Conservation (phyloP, 2,797 vertebrate species). For the Rhynchotus rufescens region DNA sequence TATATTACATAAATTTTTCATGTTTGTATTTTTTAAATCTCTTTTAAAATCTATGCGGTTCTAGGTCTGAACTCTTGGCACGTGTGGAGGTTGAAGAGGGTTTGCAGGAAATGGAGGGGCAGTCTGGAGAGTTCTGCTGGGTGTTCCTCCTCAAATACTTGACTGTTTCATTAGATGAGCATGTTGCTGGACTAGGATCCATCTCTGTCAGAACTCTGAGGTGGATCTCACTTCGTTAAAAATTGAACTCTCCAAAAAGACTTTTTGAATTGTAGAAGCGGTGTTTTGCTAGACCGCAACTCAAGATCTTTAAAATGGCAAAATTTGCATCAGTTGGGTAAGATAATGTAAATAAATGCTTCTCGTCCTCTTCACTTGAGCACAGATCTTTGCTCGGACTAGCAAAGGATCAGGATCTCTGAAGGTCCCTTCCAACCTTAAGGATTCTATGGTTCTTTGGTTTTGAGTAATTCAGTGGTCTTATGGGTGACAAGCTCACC, state of each 20-base stretch:
- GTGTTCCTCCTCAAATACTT: neutral
- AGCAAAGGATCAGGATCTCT: no score
- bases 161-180: neutral
- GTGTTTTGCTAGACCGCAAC: neutral
- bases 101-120: neutral
- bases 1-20: neutral
- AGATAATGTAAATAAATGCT: neutral
- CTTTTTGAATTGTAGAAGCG: neutral
- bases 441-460: neutral
- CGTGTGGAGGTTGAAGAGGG: neutral
- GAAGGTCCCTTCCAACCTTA: no score
- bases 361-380: neutral
- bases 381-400: neutral
- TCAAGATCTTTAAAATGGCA: neutral
- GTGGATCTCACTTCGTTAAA: neutral
- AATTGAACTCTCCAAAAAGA: neutral
- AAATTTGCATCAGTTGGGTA: neutral
- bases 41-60: neutral
- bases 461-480: neutral
- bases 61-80: neutral
- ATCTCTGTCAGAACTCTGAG: neutral
- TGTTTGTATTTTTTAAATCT: neutral
- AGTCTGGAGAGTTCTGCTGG: neutral
- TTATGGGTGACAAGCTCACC: neutral
- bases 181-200: neutral